These are phyloP conservation scores for Drosophila emarginata DNA, from an alignment of 2,888 invertebrate genomes.

Conservation along the genomic window DNA sequence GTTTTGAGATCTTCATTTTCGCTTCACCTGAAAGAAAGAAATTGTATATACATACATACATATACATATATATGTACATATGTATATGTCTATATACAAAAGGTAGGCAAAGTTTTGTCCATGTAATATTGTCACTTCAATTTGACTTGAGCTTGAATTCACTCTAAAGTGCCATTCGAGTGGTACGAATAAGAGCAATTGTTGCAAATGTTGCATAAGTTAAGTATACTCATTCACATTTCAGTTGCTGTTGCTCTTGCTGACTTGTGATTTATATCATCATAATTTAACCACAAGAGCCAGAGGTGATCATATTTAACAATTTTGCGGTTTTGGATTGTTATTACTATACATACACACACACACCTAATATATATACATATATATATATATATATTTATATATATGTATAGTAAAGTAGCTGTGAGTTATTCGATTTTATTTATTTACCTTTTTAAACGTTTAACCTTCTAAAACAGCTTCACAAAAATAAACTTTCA, in stretches of 20 bases:
- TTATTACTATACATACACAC: not conserved
- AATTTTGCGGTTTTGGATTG: conserved; percentile 1
- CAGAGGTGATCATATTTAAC: conserved; percentile 6
- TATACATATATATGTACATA: too few species aligned
- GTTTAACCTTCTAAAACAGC: not conserved
- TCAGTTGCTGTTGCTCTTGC: not conserved
- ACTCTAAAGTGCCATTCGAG: conserved; percentile 11
- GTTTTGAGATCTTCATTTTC: conserved; percentile 3
- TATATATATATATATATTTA: not conserved
- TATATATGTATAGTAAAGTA: not conserved
- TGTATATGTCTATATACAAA: not conserved
- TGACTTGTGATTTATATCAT: conserved; percentile 9
- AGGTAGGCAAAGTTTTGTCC: not conserved
- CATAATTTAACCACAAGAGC: conserved; percentile 1
- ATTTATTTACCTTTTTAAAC: not conserved
- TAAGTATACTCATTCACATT: conserved; percentile 7
- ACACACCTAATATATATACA: not conserved
- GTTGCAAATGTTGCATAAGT: conserved; percentile 8
- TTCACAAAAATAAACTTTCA: not conserved
- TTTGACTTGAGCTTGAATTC: conserved; percentile 4
- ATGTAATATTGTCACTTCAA: conserved; percentile 4
- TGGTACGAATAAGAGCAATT: conserved; percentile 2
- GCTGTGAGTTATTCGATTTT: not conserved
- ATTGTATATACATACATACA: not conserved
- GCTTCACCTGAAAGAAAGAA: conserved; percentile 18